Base-by-base conservation (phyloP, 2,888 invertebrate genomes). In the Hirtodrosophila trivittata region DNA sequence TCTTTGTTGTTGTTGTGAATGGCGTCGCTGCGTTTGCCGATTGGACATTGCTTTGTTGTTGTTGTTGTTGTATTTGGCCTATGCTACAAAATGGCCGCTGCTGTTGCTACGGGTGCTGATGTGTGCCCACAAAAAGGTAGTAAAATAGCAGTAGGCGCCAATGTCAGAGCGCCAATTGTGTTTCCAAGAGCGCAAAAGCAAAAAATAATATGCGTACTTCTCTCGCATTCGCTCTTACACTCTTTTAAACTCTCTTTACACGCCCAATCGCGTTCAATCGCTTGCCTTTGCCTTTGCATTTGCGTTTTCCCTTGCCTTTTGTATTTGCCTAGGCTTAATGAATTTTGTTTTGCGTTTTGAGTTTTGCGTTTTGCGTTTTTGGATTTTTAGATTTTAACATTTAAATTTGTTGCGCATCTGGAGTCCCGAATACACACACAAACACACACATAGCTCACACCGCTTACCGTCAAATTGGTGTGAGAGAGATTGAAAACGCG, bases 391-490 rank as follows among this genome's bases (percentile, higher is more conserved):
- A 47, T 54, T 62, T 51, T 10, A 49, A 52, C 51, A 56, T 56
- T 70, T 66, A 60, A 70, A 66, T 70, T 70, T 70, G 70, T 70
- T 70, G 69, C 69, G 69, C 69, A 70, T 70, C 69, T 70, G 70
- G 52, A 49, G 49, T 21, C 39, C 21, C 45, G 47, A 58, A 28
- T 25, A 39, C 39, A 59, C 55, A 62, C 47, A 50, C 16, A 32
- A 14, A 60, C 42, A 38, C 13, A 45, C 30, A 33, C 4, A 25
- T 21, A 25, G 18, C 1, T 14, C 25, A 39, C 16, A 42, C 28
- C 25, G 12, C 9, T 42, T 51, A 52, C 28, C 45, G 30, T 38
- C 58, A 38, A 0, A 2, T 30, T 18, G 7, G 28, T 13, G 13
- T 8, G 28, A 6, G 28, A 10, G 10, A 25, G 10, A 21, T 43